These are phyloP conservation scores for Leptinotarsa haldemani DNA, from an alignment of 2,888 invertebrate species.

Conservation along the genomic window DNA sequence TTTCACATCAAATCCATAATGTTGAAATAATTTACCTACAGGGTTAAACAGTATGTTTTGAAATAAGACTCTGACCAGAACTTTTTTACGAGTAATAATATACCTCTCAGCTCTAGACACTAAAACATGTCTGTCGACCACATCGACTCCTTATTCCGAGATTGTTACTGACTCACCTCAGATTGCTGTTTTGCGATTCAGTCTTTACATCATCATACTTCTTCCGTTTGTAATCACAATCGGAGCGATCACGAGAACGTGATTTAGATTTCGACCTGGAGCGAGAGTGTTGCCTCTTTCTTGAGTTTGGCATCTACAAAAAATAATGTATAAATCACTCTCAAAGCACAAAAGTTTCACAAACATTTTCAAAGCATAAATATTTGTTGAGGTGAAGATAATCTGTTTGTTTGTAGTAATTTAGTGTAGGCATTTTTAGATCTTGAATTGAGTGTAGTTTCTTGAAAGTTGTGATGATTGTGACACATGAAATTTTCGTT, in stretches of 20 bases:
- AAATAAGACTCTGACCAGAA: too few species aligned
- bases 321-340: neutral
- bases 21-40: too few species aligned
- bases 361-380: conserved; percentile 19
- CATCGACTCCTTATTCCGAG: neutral
- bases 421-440: conserved; percentile 23
- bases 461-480: conserved; percentile 24
- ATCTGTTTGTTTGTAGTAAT: conserved; percentile 21
- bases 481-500: conserved; percentile 24
- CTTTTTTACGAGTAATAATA: too few species aligned
- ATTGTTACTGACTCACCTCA: conserved; percentile 71
- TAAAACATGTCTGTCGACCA: too few species aligned
- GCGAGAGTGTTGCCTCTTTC: conserved; percentile 81
- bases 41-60: too few species aligned
- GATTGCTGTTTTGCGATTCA: conserved; percentile 70
- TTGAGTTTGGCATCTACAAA: conserved; percentile 63
- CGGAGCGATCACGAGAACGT: conserved; percentile 64
- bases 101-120: too few species aligned
- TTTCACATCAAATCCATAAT: too few species aligned
- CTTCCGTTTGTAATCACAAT: conserved; percentile 77
- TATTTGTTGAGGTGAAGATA: conserved; percentile 22
- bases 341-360: neutral
- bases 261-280: conserved; percentile 73
- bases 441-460: conserved; percentile 9
- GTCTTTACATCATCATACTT: conserved; percentile 70